A percentile compares a stretch with the other conserved stretches of the same genome.
These are phyloP conservation scores for Lemur catta DNA, from an alignment of 2,797 vertebrate genomes.

Conservation along the genomic window DNA sequence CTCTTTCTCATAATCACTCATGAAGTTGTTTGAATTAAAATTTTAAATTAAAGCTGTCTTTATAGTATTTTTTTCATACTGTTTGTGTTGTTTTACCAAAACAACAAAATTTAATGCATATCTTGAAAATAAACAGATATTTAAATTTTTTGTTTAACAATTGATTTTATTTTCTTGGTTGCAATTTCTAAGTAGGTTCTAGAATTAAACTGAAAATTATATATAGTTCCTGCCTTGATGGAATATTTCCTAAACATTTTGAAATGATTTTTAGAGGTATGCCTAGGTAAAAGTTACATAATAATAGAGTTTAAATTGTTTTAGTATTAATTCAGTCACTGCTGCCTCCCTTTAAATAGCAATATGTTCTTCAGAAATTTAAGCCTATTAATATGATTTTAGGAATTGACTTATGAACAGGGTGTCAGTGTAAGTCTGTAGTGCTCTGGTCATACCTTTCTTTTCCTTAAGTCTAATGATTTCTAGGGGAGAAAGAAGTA, in stretches of 20 bases:
- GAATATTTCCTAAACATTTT: background rate
- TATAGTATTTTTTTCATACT: background rate
- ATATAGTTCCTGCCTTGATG: background rate
- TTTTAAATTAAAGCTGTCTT: background rate
- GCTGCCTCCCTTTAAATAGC: background rate
- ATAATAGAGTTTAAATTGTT: background rate
- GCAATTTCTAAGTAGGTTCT: slow-evolving; percentile 34
- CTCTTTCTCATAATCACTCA: background rate
- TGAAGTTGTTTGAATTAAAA: background rate
- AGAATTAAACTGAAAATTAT: slow-evolving; percentile 30
- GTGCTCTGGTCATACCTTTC: background rate
- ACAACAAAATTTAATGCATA: background rate
- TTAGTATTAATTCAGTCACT: background rate
- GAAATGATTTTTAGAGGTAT: background rate
- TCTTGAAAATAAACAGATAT: background rate
- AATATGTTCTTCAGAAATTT: slow-evolving; percentile 23
- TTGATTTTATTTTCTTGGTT: slow-evolving; percentile 47
- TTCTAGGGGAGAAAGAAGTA: background rate
- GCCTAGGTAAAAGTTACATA: background rate
- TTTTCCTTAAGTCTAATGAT: slow-evolving; percentile 10
- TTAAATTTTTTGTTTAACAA: background rate
- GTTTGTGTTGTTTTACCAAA: background rate
- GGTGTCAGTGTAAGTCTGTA: background rate
- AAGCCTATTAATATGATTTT: slow-evolving; percentile 25
- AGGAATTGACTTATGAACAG: background rate